Conservation (phyloP, 2,888 invertebrate genomes). For the Megalurothrips usitatus region DNA sequence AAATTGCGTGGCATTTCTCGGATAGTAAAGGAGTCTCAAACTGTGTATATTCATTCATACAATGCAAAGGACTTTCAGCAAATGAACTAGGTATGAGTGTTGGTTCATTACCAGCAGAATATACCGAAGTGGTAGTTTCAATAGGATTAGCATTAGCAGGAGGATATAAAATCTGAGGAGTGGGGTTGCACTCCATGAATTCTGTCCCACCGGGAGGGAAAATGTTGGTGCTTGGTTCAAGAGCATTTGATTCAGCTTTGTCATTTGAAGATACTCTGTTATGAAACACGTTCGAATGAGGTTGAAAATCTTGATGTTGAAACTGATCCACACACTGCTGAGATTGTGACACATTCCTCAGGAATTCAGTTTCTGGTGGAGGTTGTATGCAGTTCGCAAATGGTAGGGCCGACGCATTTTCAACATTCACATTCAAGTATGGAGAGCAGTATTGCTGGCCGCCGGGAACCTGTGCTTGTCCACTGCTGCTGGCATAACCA, state of each 20-base stretch:
- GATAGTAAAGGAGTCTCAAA: neutral
- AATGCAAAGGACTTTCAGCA: neutral
- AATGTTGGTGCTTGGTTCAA: neutral
- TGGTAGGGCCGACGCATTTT: neutral
- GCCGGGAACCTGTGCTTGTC: neutral
- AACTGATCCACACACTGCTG: no score
- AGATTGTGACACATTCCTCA: neutral
- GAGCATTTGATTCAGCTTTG: neutral
- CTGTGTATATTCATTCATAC: neutral
- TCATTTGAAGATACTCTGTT: neutral
- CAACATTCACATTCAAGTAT: neutral
- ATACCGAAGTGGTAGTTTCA: neutral
- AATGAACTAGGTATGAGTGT: no score
- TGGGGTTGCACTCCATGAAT: neutral
- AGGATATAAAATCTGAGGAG: neutral
- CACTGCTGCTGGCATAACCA: neutral
- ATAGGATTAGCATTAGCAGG: neutral
- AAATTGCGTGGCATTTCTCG: neutral
- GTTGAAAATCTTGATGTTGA: neutral
- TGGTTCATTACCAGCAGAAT: neutral
- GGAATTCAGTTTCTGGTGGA: neutral
- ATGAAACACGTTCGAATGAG: neutral
- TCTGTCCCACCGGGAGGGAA: neutral
- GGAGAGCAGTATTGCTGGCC: neutral
- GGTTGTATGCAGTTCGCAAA: neutral